Base-by-base conservation (phyloP, 2,888 invertebrate genomes). In the Actias luna region DNA sequence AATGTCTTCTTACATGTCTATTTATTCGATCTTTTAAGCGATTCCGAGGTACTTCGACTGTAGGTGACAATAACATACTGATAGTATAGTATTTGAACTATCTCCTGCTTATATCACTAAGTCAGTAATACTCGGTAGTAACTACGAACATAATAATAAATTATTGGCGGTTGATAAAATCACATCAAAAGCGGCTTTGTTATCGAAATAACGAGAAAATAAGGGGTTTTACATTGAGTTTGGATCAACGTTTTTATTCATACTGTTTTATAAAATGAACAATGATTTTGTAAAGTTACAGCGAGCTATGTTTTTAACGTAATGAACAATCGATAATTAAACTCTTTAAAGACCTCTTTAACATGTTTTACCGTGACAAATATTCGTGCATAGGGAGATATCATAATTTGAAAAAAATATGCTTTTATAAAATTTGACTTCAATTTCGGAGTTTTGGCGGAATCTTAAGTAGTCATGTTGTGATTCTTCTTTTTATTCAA, bases 81-180 rank as follows among this genome's bases (percentile, higher is more conserved):
- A 42, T 27, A 31, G 58, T 55, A 61, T 61, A 61, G 58, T 55
- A 55, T 39, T 55, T 39, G 57, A 29, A 42, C 39, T 61, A 25
- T 59, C 29, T 42, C 18, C 59, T 29, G 52, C 36, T 52, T 33
- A 33, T 18, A 29, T 31, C 58, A 58, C 39, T 61, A 61, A 61
- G 58, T 61, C 61, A 61, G 61, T 31, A 57, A 55, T 39, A 61
- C 22, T 57, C 58, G 22, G 58, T 31, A 16, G 61, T 57, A 58
- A 57, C 57, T 59, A 42, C 58, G 57, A 39, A 55, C 57, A 52
- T 58, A 55, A 58, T 61, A 39, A 58, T 61, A 46, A 46, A 46
- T 61, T 61, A 61, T 42, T 61, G 61, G 42, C 42, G 25, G 58
- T 25, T 61, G 61, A 61, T 61, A 61, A 61, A 55, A 14, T 61